Base-by-base conservation (phyloP, 1,140 invertebrate genomes). In the Olivierus martensii region DNA sequence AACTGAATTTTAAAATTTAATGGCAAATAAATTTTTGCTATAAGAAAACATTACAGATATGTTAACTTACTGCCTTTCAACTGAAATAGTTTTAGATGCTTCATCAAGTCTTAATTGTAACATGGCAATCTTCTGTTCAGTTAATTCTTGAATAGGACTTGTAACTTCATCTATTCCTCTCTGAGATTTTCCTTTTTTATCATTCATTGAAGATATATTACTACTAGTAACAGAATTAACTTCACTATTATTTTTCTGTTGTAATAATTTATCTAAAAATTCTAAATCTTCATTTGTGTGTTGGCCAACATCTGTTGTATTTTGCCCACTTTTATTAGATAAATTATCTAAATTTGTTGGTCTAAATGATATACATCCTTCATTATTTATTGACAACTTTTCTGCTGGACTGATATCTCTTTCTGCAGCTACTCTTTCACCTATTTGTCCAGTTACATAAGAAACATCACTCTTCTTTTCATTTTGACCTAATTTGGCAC, bases 61-160 rank as follows among this genome's bases (percentile, higher is more conserved):
- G n/a, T 28, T 28, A 28, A 28, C 28, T 6, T 28, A 28, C 28
- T 28, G 28, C 28, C 28, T 28, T 69, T 84, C 82, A 7, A 73
- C 73, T 59, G 75, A 75, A 35, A 87, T 70, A 0, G 80, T 81
- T 69, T 84, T 84, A 22, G 80, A 77, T 6, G 81, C 76, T 67
- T 86, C 83, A 50, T 87, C 83, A 6, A 86, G 64, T 59, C 79
- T 72, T 47, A 82, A 65, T 65, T 83, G 79, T 35, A 84, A 65
- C 71, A 81, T 76, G 0, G 79, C 77, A 53, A 82, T 66, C 65
- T 82, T 80, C 60, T 84, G 79, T 52, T 77, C 65, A 4, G 76
- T 63, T 62, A 73, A 74, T 55, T 83, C 81, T 46, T 79, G 74
- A 46, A 76, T 75, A 35, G 69, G 73, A 22, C 46, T 42, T 42